Evolutionary conservation across 2,888 invertebrate genomes (phyloP).

Genomic region (Diarsia mendica): DNA sequence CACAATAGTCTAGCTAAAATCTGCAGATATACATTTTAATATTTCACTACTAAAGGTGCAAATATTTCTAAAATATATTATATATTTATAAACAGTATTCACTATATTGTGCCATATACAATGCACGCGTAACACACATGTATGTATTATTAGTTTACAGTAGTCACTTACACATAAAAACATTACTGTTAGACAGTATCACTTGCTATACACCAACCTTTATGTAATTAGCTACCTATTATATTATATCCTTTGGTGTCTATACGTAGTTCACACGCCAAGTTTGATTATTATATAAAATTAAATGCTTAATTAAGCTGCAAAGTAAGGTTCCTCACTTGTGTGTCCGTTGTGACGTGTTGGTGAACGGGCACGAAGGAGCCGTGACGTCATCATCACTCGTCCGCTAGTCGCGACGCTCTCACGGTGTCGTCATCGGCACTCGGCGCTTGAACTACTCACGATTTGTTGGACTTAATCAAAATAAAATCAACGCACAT

Average conservation of each 20-base stretch:
- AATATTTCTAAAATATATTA: conserved; percentile 90
- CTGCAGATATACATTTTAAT: conserved; percentile 88
- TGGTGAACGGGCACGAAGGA: conserved; percentile 31
- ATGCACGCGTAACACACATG: conserved; percentile 88
- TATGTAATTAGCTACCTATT: conserved; percentile 83
- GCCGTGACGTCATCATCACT: conserved; percentile 26
- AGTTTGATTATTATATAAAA: conserved; percentile 66
- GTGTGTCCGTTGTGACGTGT: conserved; percentile 33
- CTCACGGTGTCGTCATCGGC: conserved; percentile 35
- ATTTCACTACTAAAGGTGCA: conserved; percentile 89
- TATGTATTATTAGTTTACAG: conserved; percentile 76
- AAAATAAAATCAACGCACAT: conserved; percentile 85
- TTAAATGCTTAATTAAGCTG: conserved; percentile 60
- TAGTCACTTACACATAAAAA: conserved; percentile 86
- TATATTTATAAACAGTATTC: conserved; percentile 87
- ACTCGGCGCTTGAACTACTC: conserved; percentile 84
- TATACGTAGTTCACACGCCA: conserved; percentile 85
- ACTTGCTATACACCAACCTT: conserved; percentile 86
- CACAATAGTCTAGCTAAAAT: conserved; percentile 85
- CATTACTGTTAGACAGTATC: conserved; percentile 89
- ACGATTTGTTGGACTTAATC: conserved; percentile 80
- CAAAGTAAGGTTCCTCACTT: conserved; percentile 58
- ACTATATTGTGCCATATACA: conserved; percentile 88
- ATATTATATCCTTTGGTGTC: conserved; percentile 83
- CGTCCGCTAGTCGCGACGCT: background rate